Percentiles rank a stretch among this genome's conserved stretches.
phyloP scores from a whole-genome alignment of 2,888 invertebrate genomes.

The Chironomus riparius region DNA sequence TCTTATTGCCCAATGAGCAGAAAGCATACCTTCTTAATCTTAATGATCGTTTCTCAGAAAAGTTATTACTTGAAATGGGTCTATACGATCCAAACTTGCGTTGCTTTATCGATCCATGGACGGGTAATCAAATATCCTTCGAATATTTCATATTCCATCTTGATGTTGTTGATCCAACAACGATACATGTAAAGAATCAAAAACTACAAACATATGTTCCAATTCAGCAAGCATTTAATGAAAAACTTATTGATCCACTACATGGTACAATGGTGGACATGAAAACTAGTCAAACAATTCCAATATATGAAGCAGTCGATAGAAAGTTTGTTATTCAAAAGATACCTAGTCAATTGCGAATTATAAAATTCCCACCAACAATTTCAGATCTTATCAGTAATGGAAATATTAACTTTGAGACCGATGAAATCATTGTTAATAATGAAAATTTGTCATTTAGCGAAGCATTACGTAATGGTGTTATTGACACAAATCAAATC shows the following conservation, averaged over 20 bases:
- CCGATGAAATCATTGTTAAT: conserved; percentile 13
- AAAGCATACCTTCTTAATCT: conserved; percentile 37
- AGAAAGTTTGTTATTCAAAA: conserved; percentile 34
- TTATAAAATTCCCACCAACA: conserved; percentile 1
- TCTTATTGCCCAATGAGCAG: conserved; percentile 41
- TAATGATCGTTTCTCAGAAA: conserved; percentile 36
- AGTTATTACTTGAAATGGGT: conserved; percentile 51
- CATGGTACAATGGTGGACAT: conserved; percentile 64
- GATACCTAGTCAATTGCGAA: not conserved
- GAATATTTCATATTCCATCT: conserved; percentile 44
- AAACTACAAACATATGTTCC: conserved; percentile 47
- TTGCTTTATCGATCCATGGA: conserved; percentile 54
- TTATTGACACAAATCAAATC: conserved; percentile 7
- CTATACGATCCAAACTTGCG: conserved; percentile 47
- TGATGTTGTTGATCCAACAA: conserved; percentile 46
- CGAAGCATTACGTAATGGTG: conserved; percentile 16
- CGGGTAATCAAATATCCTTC: conserved; percentile 49
- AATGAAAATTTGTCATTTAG: conserved; percentile 14
- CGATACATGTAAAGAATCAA: conserved; percentile 49
- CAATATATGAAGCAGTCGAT: conserved; percentile 65
- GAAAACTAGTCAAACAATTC: conserved; percentile 53
- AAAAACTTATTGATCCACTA: conserved; percentile 60
- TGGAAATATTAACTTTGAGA: conserved; percentile 19
- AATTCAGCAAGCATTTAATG: conserved; percentile 60
- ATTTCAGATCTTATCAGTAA: not conserved